Base-by-base conservation (phyloP, 2,797 vertebrate genomes). In the Sarcophilus harrisii region DNA sequence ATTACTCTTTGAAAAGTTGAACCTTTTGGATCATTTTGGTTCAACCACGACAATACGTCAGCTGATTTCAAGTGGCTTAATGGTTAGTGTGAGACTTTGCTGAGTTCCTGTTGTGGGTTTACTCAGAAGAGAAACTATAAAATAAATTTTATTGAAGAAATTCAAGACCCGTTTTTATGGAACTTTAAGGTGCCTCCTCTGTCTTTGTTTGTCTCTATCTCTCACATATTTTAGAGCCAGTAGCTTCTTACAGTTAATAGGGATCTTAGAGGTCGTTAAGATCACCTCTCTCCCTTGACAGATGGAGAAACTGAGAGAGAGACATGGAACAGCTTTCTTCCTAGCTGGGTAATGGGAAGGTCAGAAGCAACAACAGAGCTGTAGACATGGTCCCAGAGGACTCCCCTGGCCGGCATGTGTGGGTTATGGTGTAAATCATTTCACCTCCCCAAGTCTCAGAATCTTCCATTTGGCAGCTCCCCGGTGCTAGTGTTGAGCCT, bases 21-120 rank as follows among this genome's bases (percentile, higher is more conserved):
- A 32, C 73, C 58, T 91, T 59, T 92, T 21, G 29, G 27, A 4
- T 28, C 30, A 54, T 90, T 90, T 52, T 0, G 28, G 91, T 93
- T 87, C 52, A 58, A 10, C 16, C 8, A 0, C 87, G 28, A 4
- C 2, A 27, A 2, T 13, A 12, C 0, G 5, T 66, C 91, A 58
- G 3, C 30, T 49, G 54, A 90, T 58, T 52, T 57, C 89, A 66
- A 30, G 93, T 57, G 28, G 24, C 87, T 66, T 14, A n/a, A 14
- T 2, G 32, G 4, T 66, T 91, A 93, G 92, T 66, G 54, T 8
- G 92, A 58, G 57, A 92, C 92, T 94, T 95, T 92, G 92, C 45
- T 94, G 66, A 73, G 21, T 57, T 58, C n/a, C 29, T 30, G 58
- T 21, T 54, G 87, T 32, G 58, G 90, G 28, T 49, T 55, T 49